Conservation (phyloP, 2,888 invertebrate genomes). For the Parelbella ahira region DNA sequence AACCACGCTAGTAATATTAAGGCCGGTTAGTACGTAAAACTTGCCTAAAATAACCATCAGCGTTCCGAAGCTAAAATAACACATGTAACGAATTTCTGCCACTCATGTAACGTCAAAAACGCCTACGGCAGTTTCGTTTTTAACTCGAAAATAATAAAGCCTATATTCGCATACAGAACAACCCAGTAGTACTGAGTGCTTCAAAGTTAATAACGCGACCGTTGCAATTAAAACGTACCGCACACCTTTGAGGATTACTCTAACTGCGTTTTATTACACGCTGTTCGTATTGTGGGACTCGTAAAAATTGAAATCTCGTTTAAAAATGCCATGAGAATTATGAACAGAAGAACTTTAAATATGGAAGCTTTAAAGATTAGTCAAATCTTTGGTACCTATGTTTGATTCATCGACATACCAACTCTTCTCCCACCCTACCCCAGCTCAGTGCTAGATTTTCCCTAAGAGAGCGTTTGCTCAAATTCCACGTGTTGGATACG, state of each 20-base stretch:
- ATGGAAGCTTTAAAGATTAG: no score
- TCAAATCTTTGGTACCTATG: no score
- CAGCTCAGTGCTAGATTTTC: no score
- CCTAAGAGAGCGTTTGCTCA: no score
- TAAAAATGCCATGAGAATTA: no score
- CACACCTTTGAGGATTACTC: conserved; percentile 33
- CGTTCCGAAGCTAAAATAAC: conserved; percentile 5
- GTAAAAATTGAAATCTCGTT: no score
- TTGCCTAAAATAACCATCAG: conserved; percentile 16
- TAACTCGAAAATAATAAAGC: not conserved
- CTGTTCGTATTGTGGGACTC: conserved; percentile 27
- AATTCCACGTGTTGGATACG: no score
- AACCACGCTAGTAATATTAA: no score
- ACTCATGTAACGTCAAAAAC: conserved; percentile 1
- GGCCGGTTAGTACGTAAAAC: conserved; percentile 1
- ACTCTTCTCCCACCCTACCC: no score
- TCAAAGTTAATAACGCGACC: conserved; percentile 33
- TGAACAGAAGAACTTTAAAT: no score
- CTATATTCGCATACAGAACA: not conserved
- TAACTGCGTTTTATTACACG: conserved; percentile 32
- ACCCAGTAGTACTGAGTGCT: conserved; percentile 8
- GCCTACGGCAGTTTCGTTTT: not conserved
- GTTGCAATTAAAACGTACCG: conserved; percentile 38
- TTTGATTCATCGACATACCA: no score
- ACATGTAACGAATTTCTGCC: conserved; percentile 15